Evolutionary conservation across 2,113 vertebrate genomes (phyloP), one percentile per base, ranked within the genome.

Genomic region (Ploceus nigricollis): DNA sequence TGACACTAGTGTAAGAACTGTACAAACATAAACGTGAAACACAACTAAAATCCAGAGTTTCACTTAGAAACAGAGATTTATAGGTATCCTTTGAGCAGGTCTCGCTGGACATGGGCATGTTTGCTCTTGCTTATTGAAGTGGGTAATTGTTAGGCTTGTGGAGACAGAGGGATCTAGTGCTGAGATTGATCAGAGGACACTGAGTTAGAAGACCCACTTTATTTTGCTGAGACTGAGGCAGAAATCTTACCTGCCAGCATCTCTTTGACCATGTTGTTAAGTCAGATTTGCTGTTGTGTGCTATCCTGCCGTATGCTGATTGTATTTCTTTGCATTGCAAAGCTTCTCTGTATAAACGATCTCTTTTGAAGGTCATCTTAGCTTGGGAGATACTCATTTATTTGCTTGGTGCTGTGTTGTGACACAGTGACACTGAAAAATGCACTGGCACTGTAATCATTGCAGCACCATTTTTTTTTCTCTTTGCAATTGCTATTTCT

Each of bases 271-370:
- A 2, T 42, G 48, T 37, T 82, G 66, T 95, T 42, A 70, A 83
- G 45, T 93, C 84, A 94, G 48, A 77, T 82, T 60, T 93, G 71
- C 63, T 92, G 24, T 47, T 82, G 11, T 25, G 35, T 63, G 40
- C 82, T 83, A 42, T 61, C 65, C 45, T 86, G 79, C 51, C 5
- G 1, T 28, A 18, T 58, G 61, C 87, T 60, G 77, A 82, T 73
- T 71, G 7, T 72, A 68, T 88, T 95, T 86, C 58, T 91, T 96
- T 93, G 73, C 51, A 54, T 73, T 90, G 69, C 84, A 76, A 72
- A 82, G 61, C 84, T 91, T 72, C 66, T 68, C 79, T 89, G 60
- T 53, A 42, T 33, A 71, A 73, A 30, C 0, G 0, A 66, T 87
- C 37, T 44, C 39, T 78, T 84, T 68, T 87, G 75, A 87, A 96